These are phyloP conservation scores for Oncorhynchus kisutch DNA, from an alignment of 2,113 vertebrate species.

Conservation along the genomic window DNA sequence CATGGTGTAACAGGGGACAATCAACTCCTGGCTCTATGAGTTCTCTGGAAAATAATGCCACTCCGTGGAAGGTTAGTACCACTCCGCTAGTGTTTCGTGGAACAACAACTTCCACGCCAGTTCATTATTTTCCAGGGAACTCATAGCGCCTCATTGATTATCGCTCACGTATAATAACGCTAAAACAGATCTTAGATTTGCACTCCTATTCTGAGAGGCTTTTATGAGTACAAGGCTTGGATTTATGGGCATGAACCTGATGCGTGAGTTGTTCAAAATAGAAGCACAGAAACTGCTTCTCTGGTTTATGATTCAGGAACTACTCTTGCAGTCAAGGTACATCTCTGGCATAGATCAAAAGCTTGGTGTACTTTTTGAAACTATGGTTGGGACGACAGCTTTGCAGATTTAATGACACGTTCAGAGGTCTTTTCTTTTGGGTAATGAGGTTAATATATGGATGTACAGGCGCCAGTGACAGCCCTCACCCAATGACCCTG, in stretches of 20 bases:
- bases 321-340: slow-evolving; percentile 32
- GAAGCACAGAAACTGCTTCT: background rate
- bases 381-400: slow-evolving; percentile 35
- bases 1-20: too few relatives aligned
- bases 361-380: slow-evolving; percentile 11
- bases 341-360: slow-evolving; percentile 63
- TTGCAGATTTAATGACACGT: slow-evolving; percentile 56
- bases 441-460: slow-evolving; percentile 45
- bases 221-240: background rate
- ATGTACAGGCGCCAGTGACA: slow-evolving; percentile 47
- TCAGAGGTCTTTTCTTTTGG: slow-evolving; percentile 49
- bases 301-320: background rate
- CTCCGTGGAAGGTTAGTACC: too few relatives aligned
- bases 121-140: too few relatives aligned
- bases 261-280: slow-evolving; percentile 31
- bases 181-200: too few relatives aligned
- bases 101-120: too few relatives aligned
- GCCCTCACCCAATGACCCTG: slow-evolving; percentile 47
- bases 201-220: too few relatives aligned
- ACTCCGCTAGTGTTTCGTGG: too few relatives aligned
- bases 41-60: too few relatives aligned
- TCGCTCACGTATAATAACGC: too few relatives aligned
- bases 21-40: too few relatives aligned
- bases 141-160: too few relatives aligned
- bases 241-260: slow-evolving; percentile 7